A percentile compares a stretch with the other conserved stretches of the same genome.
These are phyloP conservation scores for Drosophila prostipennis DNA, from an alignment of 2,888 invertebrate genomes.

Conservation along the genomic window DNA sequence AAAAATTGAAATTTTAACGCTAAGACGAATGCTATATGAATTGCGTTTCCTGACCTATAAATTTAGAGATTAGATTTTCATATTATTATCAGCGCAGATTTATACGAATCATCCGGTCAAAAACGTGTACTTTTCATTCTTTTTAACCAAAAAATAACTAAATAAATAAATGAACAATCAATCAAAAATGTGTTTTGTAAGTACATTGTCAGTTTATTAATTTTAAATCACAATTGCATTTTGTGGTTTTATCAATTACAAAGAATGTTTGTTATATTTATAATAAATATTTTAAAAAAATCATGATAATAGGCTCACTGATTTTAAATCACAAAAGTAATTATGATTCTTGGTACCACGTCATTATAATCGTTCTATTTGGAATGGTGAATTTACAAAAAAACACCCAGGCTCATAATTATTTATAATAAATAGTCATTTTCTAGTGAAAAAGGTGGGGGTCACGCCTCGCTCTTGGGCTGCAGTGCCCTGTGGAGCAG, in stretches of 20 bases:
- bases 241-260: neutral
- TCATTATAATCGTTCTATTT: neutral
- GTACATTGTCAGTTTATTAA: neutral
- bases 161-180: too few relatives aligned
- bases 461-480: slow-evolving; percentile 22
- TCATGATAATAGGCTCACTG: neutral
- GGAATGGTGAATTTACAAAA: slow-evolving; percentile 9
- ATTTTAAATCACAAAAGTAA: neutral
- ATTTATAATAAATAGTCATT: slow-evolving; percentile 16
- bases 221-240: slow-evolving; percentile 6
- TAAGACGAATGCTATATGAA: neutral
- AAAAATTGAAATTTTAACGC: too few relatives aligned
- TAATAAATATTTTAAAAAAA: neutral
- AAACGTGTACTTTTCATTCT: neutral
- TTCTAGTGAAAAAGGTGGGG: neutral
- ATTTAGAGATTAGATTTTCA: slow-evolving; percentile 3
- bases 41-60: slow-evolving; percentile 2
- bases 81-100: slow-evolving; percentile 26
- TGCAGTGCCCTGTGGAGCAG: slow-evolving; percentile 50
- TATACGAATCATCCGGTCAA: slow-evolving; percentile 14
- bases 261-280: neutral
- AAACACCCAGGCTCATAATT: neutral
- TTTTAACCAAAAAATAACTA: neutral
- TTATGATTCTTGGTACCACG: slow-evolving; percentile 2
- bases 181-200: neutral